These are phyloP conservation scores for Hirudinaria manillensis DNA, from an alignment of 2,888 invertebrate genomes.

Conservation along the genomic window DNA sequence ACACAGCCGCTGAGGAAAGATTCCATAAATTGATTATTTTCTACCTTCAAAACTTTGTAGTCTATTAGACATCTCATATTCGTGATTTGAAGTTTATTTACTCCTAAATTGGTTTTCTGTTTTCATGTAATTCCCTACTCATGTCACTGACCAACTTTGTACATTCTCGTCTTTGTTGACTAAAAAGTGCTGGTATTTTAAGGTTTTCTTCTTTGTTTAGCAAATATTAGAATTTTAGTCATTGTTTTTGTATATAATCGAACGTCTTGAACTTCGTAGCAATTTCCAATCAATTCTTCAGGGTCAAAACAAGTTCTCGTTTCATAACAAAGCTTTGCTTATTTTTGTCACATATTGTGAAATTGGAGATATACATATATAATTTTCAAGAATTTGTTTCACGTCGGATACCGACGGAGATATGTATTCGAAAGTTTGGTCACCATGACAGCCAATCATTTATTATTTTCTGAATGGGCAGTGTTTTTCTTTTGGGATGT, in stretches of 20 bases:
- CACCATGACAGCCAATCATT: no score
- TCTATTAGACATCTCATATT: not conserved
- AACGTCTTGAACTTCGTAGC: not conserved
- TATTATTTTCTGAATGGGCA: no score
- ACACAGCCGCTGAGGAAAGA: constrained; percentile 17
- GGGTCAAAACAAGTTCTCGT: not conserved
- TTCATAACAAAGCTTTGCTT: no score
- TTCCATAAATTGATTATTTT: constrained; percentile 11
- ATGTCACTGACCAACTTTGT: not conserved
- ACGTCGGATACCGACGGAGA: no score
- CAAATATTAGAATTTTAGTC: no score
- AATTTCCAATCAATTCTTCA: constrained; percentile 6
- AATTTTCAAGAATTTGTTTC: no score
- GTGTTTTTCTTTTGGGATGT: no score
- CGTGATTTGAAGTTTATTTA: constrained; percentile 1
- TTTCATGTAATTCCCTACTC: not conserved
- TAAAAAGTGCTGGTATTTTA: constrained; percentile 3
- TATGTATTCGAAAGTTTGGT: no score
- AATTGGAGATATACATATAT: no score
- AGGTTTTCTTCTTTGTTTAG: no score
- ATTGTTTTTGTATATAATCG: constrained; percentile 12
- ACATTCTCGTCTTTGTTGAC: not conserved
- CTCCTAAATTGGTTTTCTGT: not conserved
- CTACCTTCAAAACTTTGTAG: not conserved
- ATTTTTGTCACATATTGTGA: no score